Evolutionary conservation across 2,797 vertebrate genomes (phyloP), one percentile per base, ranked within the genome.

Genomic region (Smutsia temminckii): DNA sequence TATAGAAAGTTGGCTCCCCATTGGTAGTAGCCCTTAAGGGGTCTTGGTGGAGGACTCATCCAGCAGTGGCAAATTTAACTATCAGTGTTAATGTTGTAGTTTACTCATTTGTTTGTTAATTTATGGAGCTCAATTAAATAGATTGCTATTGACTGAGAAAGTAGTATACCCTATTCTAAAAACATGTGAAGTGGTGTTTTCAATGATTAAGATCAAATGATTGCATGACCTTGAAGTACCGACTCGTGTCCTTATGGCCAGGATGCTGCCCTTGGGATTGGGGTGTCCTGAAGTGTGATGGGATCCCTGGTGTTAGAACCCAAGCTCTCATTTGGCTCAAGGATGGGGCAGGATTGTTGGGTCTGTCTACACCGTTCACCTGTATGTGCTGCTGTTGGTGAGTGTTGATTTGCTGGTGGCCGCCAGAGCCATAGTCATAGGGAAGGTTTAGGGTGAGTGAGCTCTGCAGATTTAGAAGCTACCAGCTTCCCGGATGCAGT

Each of bases 61-160:
- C 25, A 66, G 77, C 4, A 5, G 29, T 80, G 37, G 6, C 9
- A 6, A 1, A 63, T 69, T 68, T 68, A 69, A 6, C 55, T 55
- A 8, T 85, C 53, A 6, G 1, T 59, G 32, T 81, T 78, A 55
- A 59, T 3, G 1, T 40, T 61, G 18, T 8, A 20, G 32, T 78
- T 91, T 55, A 23, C 23, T n/a, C 20, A 23, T 55, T 85, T 81
- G 25, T 51, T 86, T 74, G 53, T 68, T 92, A 20, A 69, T n/a
- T 92, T 89, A 5, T 53, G 69, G 59, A 69, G 40, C 27, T 89
- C 59, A 57, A 0, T 37, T 71, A 55, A 64, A 40, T 40, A 83
- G 37, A 14, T 83, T 6, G 20, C 2, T 59, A n/a, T n/a, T 27
- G 71, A 78, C 57, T 61, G 32, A 49, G 40, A 49, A 51, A 63